Evolutionary conservation across 2,797 vertebrate species (phyloP), one percentile per base, ranked within the genome.

Genomic region (Mico argentatus): DNA sequence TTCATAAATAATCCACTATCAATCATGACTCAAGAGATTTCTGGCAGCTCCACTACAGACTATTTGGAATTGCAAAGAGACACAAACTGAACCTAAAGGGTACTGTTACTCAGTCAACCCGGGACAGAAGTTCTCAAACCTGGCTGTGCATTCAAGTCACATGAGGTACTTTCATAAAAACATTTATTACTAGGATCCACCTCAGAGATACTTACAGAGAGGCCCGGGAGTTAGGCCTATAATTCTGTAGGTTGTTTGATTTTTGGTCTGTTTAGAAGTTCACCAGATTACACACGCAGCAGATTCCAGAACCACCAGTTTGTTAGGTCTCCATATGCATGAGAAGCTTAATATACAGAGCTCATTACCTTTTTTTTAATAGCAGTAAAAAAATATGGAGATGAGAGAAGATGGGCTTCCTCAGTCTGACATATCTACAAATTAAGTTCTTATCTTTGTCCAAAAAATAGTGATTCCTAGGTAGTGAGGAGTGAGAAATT

Each of bases 11-110:
- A 86, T 48, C 89, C 59, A 90, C 17, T 48, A 41, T 41, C 12
- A 6, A 83, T 55, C 59, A n/a, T 88, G 75, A 30, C 90, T 88
- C 36, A 57, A 57, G 24, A 83, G 41, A 82, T 84, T 86, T 92
- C 70, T 77, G 55, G 27, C 61, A 94, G 50, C 7, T 79, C 12
- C 9, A 33, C 27, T 39, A 48, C 1, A 70, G 64, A 89, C 93
- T 76, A 92, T 91, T 55, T 81, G 39, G 26, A 93, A 97, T 97
- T n/a, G 27, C 48, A 87, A 61, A 64, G 44, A 91, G 44, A 82
- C 83, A 12, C 1, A 19, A 77, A 81, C 33, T 41, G 22, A 15
- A 44, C 48, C 72, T n/a, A 91, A 55, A 70, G 50, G 67, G 46
- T 41, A 61, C 15, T 73, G 64, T 85, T 33, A 83, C 13, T 84